Evolutionary conservation across 2,797 vertebrate species (phyloP), one percentile per base, ranked within the genome.

Genomic region (Chromobotia macracanthus): DNA sequence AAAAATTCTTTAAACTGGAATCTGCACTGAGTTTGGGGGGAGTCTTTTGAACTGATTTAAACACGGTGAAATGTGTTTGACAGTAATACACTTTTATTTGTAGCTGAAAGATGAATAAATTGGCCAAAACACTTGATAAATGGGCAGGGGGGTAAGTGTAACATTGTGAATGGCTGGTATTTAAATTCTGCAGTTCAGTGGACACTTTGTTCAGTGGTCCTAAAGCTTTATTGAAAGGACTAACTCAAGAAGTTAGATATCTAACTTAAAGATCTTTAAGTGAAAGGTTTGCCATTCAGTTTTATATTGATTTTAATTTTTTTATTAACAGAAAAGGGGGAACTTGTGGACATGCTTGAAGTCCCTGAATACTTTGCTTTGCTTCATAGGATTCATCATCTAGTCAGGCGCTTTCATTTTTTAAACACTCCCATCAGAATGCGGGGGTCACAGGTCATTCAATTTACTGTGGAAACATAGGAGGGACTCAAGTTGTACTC

Each of bases 381-480:
- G 3, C 38, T 31, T 77, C 81, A 77, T 79, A 82, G 77, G 64
- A 55, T 63, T 79, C 82, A 41, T n/a, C 56, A 16, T 50, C 23
- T 48, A 15, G 41, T 70, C 69, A 74, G 48, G 28, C 69, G 31
- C 31, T 31, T 31, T 69, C 80, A n/a, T 81, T 72, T 28, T 84
- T 58, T 73, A 80, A 58, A 60, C 77, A 74, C 75, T 58, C 64
- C n/a, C 19, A 81, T 81, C 75, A 84, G 84, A 82, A 69, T 58
- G 80, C n/a, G 35, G 72, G 80, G 85, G 83, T 85, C 82, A 86
- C 81, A 86, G 87, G 87, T 88, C 87, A 80, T 60, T 66, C 3
- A 56, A 68, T 66, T 55, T 55, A 44, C 38, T 85, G 83, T 84
- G 80, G 83, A 87, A 87, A 88, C 48, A 71, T 3, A 80, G 80